Conservation (phyloP, 2,797 vertebrate species). For the Notoglanidium macrostoma region DNA sequence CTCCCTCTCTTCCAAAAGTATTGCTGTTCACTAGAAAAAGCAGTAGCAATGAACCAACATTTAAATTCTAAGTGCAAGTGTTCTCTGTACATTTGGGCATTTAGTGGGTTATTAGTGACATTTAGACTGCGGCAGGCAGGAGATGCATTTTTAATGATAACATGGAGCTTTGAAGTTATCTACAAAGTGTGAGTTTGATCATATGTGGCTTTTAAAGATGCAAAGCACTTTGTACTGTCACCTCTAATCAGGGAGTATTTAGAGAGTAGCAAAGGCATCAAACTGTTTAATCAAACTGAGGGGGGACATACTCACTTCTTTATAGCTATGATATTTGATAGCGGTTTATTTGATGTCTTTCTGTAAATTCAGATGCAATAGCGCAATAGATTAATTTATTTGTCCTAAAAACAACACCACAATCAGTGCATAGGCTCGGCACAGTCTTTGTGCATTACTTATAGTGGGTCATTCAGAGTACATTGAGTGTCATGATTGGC, state of each 20-base stretch:
- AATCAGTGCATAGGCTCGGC: neutral
- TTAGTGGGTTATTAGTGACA: constrained; percentile 51
- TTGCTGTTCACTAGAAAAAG: neutral
- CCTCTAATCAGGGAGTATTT: constrained; percentile 39
- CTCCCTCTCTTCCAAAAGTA: constrained; percentile 13
- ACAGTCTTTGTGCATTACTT: neutral
- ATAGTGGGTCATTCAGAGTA: neutral
- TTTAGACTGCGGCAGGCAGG: constrained; percentile 31
- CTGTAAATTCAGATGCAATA: neutral
- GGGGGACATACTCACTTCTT: neutral
- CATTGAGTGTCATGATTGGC: neutral
- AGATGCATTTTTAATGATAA: constrained; percentile 52
- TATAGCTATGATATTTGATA: neutral
- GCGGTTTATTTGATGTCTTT: neutral
- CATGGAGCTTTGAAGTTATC: constrained; percentile 49
- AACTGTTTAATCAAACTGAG: constrained; percentile 7
- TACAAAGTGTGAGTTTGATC: constrained; percentile 49
- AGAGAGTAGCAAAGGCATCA: neutral
- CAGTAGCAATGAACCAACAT: constrained; percentile 27
- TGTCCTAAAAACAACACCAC: neutral
- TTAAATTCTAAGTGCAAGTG: constrained; percentile 9
- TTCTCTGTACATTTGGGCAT: constrained; percentile 35
- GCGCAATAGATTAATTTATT: neutral
- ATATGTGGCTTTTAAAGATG: constrained; percentile 43
- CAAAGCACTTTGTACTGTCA: constrained; percentile 50